These are phyloP conservation scores for Acrossocheilus fasciatus DNA, from an alignment of 2,797 vertebrate genomes.

Conservation along the genomic window DNA sequence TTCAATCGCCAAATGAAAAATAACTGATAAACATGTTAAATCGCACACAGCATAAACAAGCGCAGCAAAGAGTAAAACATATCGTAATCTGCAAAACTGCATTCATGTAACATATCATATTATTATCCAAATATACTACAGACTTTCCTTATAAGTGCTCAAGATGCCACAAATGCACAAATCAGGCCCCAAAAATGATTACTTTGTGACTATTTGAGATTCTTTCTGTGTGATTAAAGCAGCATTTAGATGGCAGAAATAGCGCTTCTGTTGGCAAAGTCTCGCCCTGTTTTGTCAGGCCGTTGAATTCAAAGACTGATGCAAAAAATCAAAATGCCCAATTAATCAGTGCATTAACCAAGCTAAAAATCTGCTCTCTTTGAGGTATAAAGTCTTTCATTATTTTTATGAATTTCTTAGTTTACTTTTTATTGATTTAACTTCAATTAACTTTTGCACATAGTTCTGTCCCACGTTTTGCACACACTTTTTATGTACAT, in stretches of 20 bases:
- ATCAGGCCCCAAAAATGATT: neutral
- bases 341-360: neutral
- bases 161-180: conserved; percentile 12
- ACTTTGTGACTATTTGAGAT: neutral
- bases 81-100: neutral
- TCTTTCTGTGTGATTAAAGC: neutral
- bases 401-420: neutral
- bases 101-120: neutral
- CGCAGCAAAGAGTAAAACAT: neutral
- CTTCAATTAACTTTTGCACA: neutral
- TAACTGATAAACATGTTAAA: neutral
- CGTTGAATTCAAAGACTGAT: neutral
- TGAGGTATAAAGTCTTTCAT: neutral
- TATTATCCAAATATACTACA: neutral
- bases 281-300: neutral
- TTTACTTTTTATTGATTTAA: neutral
- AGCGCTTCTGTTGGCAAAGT: neutral
- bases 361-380: neutral
- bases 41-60: neutral
- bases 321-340: neutral
- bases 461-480: neutral
- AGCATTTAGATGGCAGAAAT: neutral
- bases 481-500: neutral
- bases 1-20: neutral
- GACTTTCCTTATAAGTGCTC: neutral